phyloP scores from a whole-genome alignment of 1,140 invertebrate genomes.

The Caenorhabditis tropicalis region DNA sequence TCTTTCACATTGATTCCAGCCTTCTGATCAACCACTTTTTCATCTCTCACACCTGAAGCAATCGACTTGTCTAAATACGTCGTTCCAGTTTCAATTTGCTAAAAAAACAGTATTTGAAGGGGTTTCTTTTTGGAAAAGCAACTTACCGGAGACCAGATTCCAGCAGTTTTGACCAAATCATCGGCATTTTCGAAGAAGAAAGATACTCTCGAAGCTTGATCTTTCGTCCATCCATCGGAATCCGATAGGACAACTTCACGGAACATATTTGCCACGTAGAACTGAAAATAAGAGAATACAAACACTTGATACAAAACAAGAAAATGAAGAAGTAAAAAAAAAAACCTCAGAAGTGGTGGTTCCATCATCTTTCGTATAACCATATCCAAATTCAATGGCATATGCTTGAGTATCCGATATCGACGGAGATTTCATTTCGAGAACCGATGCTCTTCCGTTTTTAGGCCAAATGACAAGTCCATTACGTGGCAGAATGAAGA shows the following conservation, averaged over 20 bases:
- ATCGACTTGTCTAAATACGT: not conserved
- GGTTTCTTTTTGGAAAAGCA: not conserved
- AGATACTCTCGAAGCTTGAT: not conserved
- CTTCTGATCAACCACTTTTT: not conserved
- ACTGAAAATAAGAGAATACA: not conserved
- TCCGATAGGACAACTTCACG: conserved; percentile 9
- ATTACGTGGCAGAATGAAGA: conserved; percentile 16
- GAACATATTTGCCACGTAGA: not conserved
- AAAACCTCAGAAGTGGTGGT: too few relatives aligned
- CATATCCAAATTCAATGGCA: conserved; percentile 5
- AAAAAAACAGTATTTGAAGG: not conserved
- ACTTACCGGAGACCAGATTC: not conserved
- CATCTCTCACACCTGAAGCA: not conserved
- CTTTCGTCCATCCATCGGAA: not conserved
- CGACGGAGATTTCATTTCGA: not conserved
- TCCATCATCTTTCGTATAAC: not conserved
- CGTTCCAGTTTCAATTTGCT: not conserved
- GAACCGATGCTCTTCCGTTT: not conserved
- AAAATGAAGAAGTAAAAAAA: too few relatives aligned
- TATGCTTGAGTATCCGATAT: not conserved
- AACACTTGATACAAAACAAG: too few relatives aligned
- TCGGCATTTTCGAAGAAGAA: not conserved
- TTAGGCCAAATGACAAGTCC: conserved; percentile 29
- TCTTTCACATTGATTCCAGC: not conserved
- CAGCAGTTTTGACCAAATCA: not conserved